A percentile compares a stretch with the other conserved stretches of the same genome.
Conservation (phyloP, 2,888 invertebrate genomes). For the Rhingia rostrata region DNA sequence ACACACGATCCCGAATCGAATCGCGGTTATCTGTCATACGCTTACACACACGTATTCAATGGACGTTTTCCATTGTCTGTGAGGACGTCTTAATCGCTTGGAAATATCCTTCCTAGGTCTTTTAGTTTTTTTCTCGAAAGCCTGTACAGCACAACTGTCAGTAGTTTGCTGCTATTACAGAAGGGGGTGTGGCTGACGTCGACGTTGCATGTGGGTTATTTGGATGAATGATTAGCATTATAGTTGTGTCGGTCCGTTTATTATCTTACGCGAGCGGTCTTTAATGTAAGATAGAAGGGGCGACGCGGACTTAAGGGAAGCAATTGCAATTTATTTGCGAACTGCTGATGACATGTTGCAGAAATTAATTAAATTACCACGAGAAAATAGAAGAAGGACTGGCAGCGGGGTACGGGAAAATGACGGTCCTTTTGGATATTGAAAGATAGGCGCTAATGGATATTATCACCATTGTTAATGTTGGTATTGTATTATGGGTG, state of each 20-base stretch:
- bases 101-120: neutral
- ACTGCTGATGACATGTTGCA: slow-evolving; percentile 49
- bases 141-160: neutral
- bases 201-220: slow-evolving; percentile 32
- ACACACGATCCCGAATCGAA: slow-evolving; percentile 4
- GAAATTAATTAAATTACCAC: slow-evolving; percentile 54
- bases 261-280: slow-evolving; percentile 4
- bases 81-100: slow-evolving; percentile 7
- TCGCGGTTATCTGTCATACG: slow-evolving; percentile 7
- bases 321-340: slow-evolving; percentile 59
- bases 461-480: neutral
- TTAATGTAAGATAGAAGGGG: slow-evolving; percentile 3
- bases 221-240: slow-evolving; percentile 41
- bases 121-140: neutral
- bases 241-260: neutral
- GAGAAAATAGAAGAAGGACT: neutral
- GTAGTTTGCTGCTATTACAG: neutral
- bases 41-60: neutral
- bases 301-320: neutral
- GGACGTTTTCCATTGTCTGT: neutral
- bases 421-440: slow-evolving; percentile 7
- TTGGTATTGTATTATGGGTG: neutral
- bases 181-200: slow-evolving; percentile 35
- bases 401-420: neutral
- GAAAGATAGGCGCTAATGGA: slow-evolving; percentile 6